Percentiles rank a stretch among this genome's conserved stretches.
These are phyloP conservation scores for Ictalurus punctatus DNA, from an alignment of 2,113 vertebrate genomes.

Conservation along the genomic window DNA sequence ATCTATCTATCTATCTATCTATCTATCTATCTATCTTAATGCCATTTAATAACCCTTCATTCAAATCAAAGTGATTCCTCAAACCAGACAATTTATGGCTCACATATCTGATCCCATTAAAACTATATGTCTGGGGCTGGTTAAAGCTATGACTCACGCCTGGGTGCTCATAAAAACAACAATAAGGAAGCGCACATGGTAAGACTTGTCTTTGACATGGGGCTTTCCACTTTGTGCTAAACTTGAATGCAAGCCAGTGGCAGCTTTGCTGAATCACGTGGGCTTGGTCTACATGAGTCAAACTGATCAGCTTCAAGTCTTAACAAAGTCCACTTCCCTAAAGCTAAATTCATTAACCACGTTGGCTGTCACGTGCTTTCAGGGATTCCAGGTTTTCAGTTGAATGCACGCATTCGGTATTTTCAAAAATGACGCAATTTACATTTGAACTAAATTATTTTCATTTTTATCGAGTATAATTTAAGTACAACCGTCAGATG, in stretches of 20 bases:
- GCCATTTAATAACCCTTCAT: background rate
- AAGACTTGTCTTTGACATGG: constrained; percentile 48
- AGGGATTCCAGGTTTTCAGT: background rate
- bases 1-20: no score
- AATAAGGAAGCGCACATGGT: constrained; percentile 40
- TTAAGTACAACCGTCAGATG: background rate
- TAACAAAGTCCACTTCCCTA: constrained; percentile 39
- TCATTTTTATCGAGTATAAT: background rate
- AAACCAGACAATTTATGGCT: background rate
- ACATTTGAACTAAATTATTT: background rate
- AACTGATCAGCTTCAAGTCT: constrained; percentile 36
- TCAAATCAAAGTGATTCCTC: background rate
- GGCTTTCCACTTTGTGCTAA: constrained; percentile 52
- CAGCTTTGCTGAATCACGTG: constrained; percentile 54
- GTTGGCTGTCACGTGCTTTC: constrained; percentile 32
- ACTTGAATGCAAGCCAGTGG: constrained; percentile 18
- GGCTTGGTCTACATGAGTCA: constrained; percentile 42
- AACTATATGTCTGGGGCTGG: constrained; percentile 5
- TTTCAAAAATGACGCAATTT: background rate
- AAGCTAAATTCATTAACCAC: constrained; percentile 45
- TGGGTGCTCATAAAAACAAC: constrained; percentile 40
- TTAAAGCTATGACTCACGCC: constrained; percentile 44
- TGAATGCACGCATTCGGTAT: background rate
- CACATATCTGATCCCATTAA: constrained; percentile 8
- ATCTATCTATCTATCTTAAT: background rate